These are phyloP conservation scores for Cyprinus carpio DNA, from an alignment of 2,113 vertebrate species.

Conservation along the genomic window DNA sequence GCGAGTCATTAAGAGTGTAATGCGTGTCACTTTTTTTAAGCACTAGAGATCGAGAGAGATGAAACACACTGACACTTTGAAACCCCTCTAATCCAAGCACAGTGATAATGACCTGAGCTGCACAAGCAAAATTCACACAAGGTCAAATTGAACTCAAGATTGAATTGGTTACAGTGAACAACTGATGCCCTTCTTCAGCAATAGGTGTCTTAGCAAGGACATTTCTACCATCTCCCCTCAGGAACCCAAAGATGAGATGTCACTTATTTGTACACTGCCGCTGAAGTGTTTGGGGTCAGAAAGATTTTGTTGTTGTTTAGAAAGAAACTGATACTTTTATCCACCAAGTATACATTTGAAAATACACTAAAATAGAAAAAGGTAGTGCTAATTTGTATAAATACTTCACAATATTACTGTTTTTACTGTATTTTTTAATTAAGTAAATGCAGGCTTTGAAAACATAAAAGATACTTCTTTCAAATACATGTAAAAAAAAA, in stretches of 20 bases:
- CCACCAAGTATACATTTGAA: neutral
- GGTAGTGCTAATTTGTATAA: too few species aligned
- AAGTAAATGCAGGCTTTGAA: too few species aligned
- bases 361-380: too few species aligned
- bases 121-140: neutral
- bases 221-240: neutral
- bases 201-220: neutral
- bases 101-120: conserved; percentile 18
- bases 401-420: too few species aligned
- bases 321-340: neutral
- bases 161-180: neutral
- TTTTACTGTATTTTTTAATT: too few species aligned
- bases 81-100: conserved; percentile 11
- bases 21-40: conserved; percentile 9
- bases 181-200: too few species aligned
- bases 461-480: too few species aligned
- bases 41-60: conserved; percentile 17
- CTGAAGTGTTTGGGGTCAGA: neutral
- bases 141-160: neutral
- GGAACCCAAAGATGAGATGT: neutral
- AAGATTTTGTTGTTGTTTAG: neutral
- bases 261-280: neutral
- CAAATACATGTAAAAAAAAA: too few species aligned
- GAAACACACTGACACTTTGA: conserved; percentile 16
- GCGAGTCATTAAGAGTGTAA: conserved; percentile 17